phyloP scores from a whole-genome alignment of 2,113 vertebrate genomes.

The Lichenostomus cassidix region DNA sequence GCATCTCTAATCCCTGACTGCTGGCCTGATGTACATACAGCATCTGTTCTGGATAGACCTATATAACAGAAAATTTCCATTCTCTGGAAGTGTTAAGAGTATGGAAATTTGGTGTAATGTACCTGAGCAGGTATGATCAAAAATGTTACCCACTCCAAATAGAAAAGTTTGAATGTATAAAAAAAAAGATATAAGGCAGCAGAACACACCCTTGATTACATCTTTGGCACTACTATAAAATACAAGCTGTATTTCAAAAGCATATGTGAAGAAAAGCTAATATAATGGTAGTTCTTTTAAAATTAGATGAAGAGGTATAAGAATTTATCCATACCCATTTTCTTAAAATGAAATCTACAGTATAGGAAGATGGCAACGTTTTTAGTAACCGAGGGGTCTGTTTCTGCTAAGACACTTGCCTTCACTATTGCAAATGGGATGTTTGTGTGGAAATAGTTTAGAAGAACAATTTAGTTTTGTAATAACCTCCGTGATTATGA shows the following conservation, averaged over 20 bases:
- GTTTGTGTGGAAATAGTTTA: slow-evolving; percentile 50
- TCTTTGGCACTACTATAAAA: neutral
- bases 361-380: neutral
- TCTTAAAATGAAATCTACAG: neutral
- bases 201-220: neutral
- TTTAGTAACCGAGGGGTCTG: neutral
- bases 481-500: slow-evolving; percentile 39
- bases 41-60: neutral
- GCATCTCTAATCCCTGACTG: neutral
- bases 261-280: neutral
- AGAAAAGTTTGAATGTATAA: neutral
- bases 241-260: neutral
- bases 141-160: neutral
- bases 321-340: neutral
- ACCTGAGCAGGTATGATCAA: neutral
- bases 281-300: neutral
- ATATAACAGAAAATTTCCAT: neutral
- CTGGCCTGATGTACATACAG: neutral
- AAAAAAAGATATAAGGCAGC: neutral
- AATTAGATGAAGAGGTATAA: neutral
- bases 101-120: neutral
- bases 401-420: neutral
- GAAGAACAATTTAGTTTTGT: slow-evolving; percentile 30
- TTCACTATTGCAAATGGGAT: slow-evolving; percentile 21
- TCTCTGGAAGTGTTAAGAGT: neutral